Evolutionary conservation across 1,140 invertebrate genomes (phyloP).

Genomic region (Papilio glaucus): DNA sequence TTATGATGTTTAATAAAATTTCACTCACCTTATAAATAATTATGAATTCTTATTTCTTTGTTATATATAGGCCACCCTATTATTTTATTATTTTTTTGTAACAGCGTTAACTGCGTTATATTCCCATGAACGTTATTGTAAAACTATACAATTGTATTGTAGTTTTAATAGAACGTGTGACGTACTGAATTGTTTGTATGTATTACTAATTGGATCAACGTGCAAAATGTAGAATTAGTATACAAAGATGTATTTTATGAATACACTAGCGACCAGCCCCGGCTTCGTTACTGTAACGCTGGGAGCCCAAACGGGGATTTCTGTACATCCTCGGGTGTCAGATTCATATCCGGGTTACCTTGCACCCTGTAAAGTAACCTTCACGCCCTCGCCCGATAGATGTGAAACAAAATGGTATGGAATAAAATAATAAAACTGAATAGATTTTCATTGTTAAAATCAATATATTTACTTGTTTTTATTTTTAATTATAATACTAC

Average conservation of each 20-base stretch:
- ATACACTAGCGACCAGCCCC: too few species aligned
- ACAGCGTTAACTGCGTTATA: background rate
- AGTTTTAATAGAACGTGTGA: background rate
- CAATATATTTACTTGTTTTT: too few species aligned
- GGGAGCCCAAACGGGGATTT: too few species aligned
- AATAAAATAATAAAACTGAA: too few species aligned
- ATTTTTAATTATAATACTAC: too few species aligned
- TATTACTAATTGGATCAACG: background rate
- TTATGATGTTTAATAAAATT: conserved; percentile 6
- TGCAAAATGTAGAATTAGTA: background rate
- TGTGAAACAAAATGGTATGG: too few species aligned
- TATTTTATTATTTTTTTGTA: background rate
- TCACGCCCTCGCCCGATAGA: too few species aligned
- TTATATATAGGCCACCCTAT: background rate
- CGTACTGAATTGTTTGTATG: background rate
- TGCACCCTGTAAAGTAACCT: too few species aligned
- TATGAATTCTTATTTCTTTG: background rate
- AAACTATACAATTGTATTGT: background rate
- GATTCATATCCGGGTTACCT: too few species aligned
- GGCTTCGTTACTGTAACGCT: too few species aligned
- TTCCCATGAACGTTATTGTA: conserved; percentile 1
- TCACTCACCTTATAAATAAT: conserved; percentile 5
- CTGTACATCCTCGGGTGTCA: too few species aligned
- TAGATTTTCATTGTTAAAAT: too few species aligned
- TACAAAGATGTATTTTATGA: background rate